Evolutionary conservation across 2,888 invertebrate genomes (phyloP).

Genomic region (Lysandra bellargus): DNA sequence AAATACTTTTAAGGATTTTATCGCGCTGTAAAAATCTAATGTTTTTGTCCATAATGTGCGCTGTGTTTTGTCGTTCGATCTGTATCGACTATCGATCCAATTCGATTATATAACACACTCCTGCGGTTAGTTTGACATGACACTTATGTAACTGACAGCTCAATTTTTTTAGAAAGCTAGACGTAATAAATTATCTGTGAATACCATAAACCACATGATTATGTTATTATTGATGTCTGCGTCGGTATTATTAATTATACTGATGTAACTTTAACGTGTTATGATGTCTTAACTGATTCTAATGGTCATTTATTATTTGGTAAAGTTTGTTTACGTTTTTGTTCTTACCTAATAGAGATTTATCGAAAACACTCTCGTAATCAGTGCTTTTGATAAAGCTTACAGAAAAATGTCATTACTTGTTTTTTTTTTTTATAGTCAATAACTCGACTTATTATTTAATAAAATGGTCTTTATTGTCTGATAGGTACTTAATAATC

Average conservation of each 20-base stretch:
- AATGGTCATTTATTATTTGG: background rate
- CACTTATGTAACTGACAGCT: conserved; percentile 24
- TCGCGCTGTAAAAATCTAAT: background rate
- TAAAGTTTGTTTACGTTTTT: background rate
- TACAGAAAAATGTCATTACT: too few species aligned
- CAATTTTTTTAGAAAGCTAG: conserved; percentile 29
- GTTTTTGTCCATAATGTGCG: background rate
- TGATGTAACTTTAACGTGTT: conserved; percentile 17
- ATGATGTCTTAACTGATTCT: conserved; percentile 18
- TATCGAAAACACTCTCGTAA: background rate
- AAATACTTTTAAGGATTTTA: background rate
- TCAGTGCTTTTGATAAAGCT: too few species aligned
- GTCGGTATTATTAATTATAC: conserved; percentile 6
- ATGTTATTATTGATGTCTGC: background rate
- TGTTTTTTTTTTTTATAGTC: too few species aligned
- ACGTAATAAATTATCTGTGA: conserved; percentile 12
- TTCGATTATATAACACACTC: conserved; percentile 22
- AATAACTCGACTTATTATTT: background rate
- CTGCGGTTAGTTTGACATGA: conserved; percentile 24
- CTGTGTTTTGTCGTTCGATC: background rate
- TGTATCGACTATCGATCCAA: background rate
- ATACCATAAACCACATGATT: conserved; percentile 4
- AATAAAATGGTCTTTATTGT: background rate
- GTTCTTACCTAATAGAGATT: background rate
- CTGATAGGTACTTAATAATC: too few species aligned